Evolutionary conservation across 2,797 vertebrate species (phyloP).

Genomic region (Oreochromis grahami): DNA sequence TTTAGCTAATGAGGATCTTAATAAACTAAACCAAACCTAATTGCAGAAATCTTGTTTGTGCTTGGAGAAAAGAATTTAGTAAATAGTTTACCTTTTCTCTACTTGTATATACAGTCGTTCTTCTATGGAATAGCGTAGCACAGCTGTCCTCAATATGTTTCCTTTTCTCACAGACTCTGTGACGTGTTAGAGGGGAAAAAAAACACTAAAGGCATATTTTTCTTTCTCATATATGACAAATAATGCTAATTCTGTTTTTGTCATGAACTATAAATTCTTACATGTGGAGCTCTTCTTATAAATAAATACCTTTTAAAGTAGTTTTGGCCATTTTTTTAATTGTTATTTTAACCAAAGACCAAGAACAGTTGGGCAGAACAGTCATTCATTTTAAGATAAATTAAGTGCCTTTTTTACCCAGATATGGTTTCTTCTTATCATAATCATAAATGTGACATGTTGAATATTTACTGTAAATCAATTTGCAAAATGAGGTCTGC

Average conservation of each 20-base stretch:
- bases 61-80: background rate
- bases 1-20: background rate
- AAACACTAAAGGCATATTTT: background rate
- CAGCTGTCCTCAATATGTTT: background rate
- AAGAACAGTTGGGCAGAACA: background rate
- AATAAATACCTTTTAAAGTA: background rate
- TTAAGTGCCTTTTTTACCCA: background rate
- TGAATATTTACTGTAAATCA: background rate
- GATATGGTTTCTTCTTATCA: background rate
- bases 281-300: background rate
- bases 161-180: background rate
- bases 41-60: background rate
- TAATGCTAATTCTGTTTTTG: background rate
- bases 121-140: background rate
- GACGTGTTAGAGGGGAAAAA: rapidly evolving
- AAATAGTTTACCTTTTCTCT: conserved; percentile 7
- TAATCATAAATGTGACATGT: background rate
- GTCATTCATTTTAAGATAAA: background rate
- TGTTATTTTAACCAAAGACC: background rate
- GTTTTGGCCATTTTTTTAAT: background rate
- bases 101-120: background rate
- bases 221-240: background rate
- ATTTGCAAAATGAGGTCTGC: background rate
- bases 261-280: background rate
- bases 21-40: background rate